Evolutionary conservation across 2,888 invertebrate species (phyloP).

Genomic region (Caenorhabditis zanzibari): DNA sequence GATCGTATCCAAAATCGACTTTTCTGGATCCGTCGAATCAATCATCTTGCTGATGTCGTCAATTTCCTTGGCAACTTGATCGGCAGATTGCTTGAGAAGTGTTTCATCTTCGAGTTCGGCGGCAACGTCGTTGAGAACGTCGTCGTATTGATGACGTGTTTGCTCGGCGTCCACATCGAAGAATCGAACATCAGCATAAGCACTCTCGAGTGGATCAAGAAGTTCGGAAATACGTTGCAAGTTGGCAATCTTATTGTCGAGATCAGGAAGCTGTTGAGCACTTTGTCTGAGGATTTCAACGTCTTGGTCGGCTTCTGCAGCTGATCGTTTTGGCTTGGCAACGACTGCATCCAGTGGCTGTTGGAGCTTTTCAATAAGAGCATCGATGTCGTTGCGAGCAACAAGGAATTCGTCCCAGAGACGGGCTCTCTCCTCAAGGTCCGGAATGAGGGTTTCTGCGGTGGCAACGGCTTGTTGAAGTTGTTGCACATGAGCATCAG

Average conservation of each 20-base stretch:
- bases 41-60: conserved; percentile 59
- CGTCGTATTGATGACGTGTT: conserved; percentile 73
- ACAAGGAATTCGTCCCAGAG: conserved; percentile 73
- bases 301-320: conserved; percentile 46
- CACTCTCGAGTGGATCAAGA: conserved; percentile 73
- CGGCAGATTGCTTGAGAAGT: conserved; percentile 69
- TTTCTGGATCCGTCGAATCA: conserved; percentile 52
- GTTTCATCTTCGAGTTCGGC: conserved; percentile 70
- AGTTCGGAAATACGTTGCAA: conserved; percentile 75
- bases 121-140: conserved; percentile 67
- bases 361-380: conserved; percentile 53
- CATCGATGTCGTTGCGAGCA: conserved; percentile 70
- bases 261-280: conserved; percentile 57
- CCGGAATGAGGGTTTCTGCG: conserved; percentile 63
- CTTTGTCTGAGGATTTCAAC: conserved; percentile 49
- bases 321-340: conserved; percentile 62
- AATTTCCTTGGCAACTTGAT: conserved; percentile 70
- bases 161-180: conserved; percentile 77
- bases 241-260: conserved; percentile 62
- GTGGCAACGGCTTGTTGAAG: conserved; percentile 62
- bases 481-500: conserved; percentile 56
- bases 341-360: conserved; percentile 61
- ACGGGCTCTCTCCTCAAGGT: conserved; percentile 61
- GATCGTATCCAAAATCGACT: conserved; percentile 54
- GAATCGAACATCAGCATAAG: conserved; percentile 68